These are phyloP conservation scores for Drosophila virilis DNA, from an alignment of 1,140 invertebrate genomes.

Conservation along the genomic window DNA sequence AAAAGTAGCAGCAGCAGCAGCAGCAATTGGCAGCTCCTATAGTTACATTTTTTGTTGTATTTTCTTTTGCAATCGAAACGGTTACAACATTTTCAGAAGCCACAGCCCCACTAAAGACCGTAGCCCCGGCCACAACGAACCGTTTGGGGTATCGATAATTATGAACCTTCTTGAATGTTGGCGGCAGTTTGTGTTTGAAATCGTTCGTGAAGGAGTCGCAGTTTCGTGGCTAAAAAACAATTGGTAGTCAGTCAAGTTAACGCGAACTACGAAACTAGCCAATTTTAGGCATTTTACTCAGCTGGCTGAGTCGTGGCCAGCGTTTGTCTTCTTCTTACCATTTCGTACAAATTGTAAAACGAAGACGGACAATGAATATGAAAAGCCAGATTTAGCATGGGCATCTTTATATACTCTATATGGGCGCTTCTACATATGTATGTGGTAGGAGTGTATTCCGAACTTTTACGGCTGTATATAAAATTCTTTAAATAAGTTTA, in stretches of 20 bases:
- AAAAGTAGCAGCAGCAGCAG: conserved; percentile 31
- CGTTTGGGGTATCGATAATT: conserved; percentile 66
- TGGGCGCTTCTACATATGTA: too few relatives aligned
- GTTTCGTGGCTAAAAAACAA: conserved; percentile 73
- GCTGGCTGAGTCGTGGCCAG: conserved; percentile 63
- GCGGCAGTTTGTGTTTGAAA: conserved; percentile 80
- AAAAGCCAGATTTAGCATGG: not conserved
- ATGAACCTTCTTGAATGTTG: conserved; percentile 77
- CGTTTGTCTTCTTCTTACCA: conserved; percentile 52
- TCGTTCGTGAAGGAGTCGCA: conserved; percentile 73
- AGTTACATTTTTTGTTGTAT: conserved; percentile 25
- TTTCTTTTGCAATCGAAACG: conserved; percentile 29
- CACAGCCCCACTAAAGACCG: conserved; percentile 53
- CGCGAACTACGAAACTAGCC: conserved; percentile 77
- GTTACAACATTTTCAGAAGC: conserved; percentile 72
- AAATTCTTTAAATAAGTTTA: too few relatives aligned
- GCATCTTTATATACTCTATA: conserved; percentile 7
- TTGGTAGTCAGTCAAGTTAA: conserved; percentile 80
- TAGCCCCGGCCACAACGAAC: conserved; percentile 14
- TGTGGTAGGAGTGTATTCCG: too few relatives aligned
- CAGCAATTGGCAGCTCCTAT: conserved; percentile 45
- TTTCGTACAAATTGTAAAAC: conserved; percentile 68
- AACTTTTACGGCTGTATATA: too few relatives aligned
- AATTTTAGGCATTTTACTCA: conserved; percentile 59
- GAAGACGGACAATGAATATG: conserved; percentile 52